Percentiles rank a stretch among this genome's conserved stretches.
Evolutionary conservation across 2,888 invertebrate genomes (phyloP).

Genomic region (Lumbricus terrestris): DNA sequence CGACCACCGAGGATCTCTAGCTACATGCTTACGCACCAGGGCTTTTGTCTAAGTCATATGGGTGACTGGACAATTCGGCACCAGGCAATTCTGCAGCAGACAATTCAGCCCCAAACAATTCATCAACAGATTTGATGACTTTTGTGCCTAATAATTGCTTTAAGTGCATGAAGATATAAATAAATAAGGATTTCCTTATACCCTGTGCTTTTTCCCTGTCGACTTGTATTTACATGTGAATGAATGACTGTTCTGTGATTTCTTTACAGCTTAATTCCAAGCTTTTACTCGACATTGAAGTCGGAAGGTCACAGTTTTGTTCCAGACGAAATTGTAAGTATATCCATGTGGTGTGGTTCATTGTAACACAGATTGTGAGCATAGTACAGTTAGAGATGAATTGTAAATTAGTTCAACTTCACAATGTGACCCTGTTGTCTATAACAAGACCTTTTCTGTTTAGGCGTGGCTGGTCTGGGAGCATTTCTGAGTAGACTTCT

Average conservation of each 20-base stretch:
- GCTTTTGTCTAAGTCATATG: too few relatives aligned
- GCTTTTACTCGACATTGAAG: constrained; percentile 77
- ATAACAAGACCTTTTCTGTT: too few relatives aligned
- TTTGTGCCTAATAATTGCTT: neutral
- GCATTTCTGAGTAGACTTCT: too few relatives aligned
- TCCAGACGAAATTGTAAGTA: constrained; percentile 29
- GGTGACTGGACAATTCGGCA: too few relatives aligned
- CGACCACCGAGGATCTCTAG: too few relatives aligned
- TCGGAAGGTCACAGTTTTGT: constrained; percentile 74
- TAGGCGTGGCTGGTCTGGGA: too few relatives aligned
- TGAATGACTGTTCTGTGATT: neutral
- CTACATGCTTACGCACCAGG: too few relatives aligned
- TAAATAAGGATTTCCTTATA: neutral
- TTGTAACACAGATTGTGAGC: neutral
- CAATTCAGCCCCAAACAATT: too few relatives aligned
- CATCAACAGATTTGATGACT: too few relatives aligned
- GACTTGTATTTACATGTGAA: too few relatives aligned
- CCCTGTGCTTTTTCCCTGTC: neutral
- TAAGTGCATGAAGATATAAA: neutral
- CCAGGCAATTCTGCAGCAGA: too few relatives aligned
- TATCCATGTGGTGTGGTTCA: neutral
- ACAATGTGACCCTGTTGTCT: neutral
- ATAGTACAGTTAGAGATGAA: neutral
- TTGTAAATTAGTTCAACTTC: neutral
- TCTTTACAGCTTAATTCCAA: constrained; percentile 74